These are phyloP conservation scores for Aphodius granarius DNA, from an alignment of 2,888 invertebrate species.

Conservation along the genomic window DNA sequence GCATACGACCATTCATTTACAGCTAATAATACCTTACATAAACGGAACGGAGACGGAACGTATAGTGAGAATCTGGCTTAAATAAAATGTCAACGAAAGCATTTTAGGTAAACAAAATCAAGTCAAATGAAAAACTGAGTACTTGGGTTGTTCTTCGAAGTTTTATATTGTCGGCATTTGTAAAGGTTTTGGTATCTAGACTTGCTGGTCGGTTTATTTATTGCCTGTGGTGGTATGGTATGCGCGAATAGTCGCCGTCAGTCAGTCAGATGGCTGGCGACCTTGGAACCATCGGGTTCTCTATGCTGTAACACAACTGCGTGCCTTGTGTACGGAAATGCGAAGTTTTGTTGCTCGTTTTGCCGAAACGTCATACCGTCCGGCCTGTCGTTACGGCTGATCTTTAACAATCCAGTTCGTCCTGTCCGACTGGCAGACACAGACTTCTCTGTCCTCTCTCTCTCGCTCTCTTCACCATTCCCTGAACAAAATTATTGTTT, in stretches of 20 bases:
- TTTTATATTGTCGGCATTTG: background rate
- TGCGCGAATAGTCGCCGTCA: background rate
- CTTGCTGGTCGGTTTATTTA: background rate
- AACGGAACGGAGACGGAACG: too few species aligned
- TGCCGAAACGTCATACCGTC: background rate
- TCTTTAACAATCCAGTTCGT: background rate
- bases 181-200: background rate
- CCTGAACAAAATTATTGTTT: too few species aligned
- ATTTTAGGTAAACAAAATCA: too few species aligned
- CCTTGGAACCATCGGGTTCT: constrained; percentile 1
- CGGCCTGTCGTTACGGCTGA: background rate
- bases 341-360: background rate
- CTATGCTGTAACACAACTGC: background rate
- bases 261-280: constrained; percentile 1
- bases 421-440: background rate
- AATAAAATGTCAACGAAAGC: too few species aligned
- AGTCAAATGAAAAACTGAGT: background rate
- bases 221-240: background rate
- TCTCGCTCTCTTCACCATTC: too few species aligned
- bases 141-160: background rate
- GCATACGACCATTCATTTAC: too few species aligned
- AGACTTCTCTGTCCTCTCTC: background rate
- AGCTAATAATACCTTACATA: too few species aligned
- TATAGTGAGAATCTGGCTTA: too few species aligned
- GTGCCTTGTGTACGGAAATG: background rate